These are phyloP conservation scores for Rhinichthys osculus DNA, from an alignment of 2,797 vertebrate species.

Conservation along the genomic window DNA sequence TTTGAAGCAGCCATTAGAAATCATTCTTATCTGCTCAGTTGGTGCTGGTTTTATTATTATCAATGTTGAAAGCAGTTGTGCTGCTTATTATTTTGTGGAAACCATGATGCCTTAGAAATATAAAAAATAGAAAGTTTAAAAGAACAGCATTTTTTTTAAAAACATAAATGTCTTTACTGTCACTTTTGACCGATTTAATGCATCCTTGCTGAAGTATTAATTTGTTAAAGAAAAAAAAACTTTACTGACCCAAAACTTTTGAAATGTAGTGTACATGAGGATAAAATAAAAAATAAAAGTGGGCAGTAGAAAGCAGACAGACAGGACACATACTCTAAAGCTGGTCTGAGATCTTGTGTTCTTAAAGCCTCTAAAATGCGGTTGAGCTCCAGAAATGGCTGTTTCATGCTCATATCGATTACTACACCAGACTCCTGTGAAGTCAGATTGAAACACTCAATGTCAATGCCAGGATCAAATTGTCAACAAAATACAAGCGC, in stretches of 20 bases:
- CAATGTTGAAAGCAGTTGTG: not conserved
- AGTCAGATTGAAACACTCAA: not conserved
- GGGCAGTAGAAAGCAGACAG: not conserved
- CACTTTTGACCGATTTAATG: not conserved
- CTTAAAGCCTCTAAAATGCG: constrained; percentile 89
- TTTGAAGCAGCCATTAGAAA: not conserved
- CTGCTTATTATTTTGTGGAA: not conserved
- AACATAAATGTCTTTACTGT: not conserved
- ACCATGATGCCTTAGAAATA: not conserved
- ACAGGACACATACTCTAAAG: constrained; percentile 81
- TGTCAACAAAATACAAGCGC: not conserved
- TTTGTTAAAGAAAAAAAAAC: not conserved
- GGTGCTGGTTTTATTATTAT: not conserved
- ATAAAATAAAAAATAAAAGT: not conserved
- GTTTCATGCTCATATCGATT: constrained; percentile 91
- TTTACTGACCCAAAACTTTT: not conserved
- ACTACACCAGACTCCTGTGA: constrained; percentile 84
- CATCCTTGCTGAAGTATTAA: not conserved
- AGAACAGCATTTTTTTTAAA: not conserved
- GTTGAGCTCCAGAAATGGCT: constrained; percentile 91
- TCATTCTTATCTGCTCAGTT: not conserved
- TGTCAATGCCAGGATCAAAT: not conserved
- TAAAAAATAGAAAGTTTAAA: too few relatives aligned
- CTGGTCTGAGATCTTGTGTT: constrained; percentile 88
- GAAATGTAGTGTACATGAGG: not conserved